Evolutionary conservation across 1,140 invertebrate species (phyloP), one percentile per base, ranked within the genome.

Genomic region (Teleogryllus occipitalis): DNA sequence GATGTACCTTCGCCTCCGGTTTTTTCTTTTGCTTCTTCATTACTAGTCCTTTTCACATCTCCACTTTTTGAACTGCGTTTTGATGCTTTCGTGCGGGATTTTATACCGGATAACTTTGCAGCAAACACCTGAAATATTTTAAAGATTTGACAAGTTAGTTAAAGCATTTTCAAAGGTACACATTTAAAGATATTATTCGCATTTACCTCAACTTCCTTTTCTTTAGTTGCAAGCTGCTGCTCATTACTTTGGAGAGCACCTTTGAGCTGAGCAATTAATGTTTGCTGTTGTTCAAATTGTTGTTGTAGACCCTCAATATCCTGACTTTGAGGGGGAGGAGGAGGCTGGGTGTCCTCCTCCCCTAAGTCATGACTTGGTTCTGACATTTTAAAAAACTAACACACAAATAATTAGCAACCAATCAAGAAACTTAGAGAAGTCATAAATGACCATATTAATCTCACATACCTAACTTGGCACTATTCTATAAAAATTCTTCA

Each of bases 191-290:
- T 18, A 77, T 18, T 8, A 39, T 12, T 76, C 14, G 0, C 22
- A 47, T 47, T 76, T 39, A 77, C 76, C 76, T 77, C 76, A 77
- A 77, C 39, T 54, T 77, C 47, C 48, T 77, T 77, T 48, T 77
- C 76, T 49, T 77, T 77, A n/a, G 12, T 49, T 10, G 48, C n/a
- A 6, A 77, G 47, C 15, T 77, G 47, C 47, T 77, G 47, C 48
- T 77, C 76, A 77, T 77, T 77, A 12, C 48, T 47, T 12, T 77
- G 47, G 7, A 77, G 21, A 6, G 48, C n/a, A 47, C 48, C 76
- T 48, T 77, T 77, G 12, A 77, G 47, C 22, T 77, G 14, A 48
- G 76, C 7, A 8, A 77, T 77, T 12, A 48, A 47, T 14, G 21
- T 48, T 21, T 77, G 76, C 14, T 77, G 76, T 77, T 77, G 76